Conservation (phyloP, 2,113 vertebrate genomes). For the Upupa epops region DNA sequence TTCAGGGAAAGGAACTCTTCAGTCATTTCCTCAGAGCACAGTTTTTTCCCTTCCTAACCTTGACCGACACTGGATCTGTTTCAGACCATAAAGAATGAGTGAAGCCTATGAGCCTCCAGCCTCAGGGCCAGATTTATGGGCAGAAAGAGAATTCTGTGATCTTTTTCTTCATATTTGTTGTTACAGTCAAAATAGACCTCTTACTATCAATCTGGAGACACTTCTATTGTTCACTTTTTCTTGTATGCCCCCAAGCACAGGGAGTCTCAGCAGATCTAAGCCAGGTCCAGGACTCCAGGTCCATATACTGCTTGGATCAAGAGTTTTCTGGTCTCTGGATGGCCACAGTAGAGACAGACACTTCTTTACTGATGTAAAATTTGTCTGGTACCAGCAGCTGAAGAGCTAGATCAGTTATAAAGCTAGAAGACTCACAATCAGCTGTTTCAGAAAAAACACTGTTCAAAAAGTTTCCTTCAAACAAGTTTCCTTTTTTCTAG, state of each 20-base stretch:
- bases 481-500: neutral
- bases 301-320: accelerated
- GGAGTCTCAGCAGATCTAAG: neutral
- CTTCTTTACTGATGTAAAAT: accelerated
- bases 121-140: slow-evolving; percentile 57
- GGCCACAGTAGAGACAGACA: neutral
- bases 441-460: accelerated
- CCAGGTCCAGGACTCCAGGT: neutral
- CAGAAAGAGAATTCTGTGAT: slow-evolving; percentile 59
- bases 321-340: neutral
- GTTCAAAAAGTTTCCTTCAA: neutral
- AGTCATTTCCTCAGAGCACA: neutral
- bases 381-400: neutral
- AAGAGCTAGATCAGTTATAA: neutral
- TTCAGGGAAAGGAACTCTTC: neutral
- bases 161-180: slow-evolving; percentile 35
- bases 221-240: slow-evolving; percentile 21
- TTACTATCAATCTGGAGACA: slow-evolving; percentile 13
- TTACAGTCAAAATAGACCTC: neutral
- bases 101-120: neutral
- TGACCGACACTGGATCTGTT: slow-evolving; percentile 48
- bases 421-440: no score
- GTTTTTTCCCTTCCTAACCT: neutral
- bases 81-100: slow-evolving; percentile 14
- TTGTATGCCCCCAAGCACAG: neutral